Percentiles rank a stretch among this genome's conserved stretches.
Evolutionary conservation across 2,888 invertebrate species (phyloP).

Genomic region (Trypoxylon attenuatum): DNA sequence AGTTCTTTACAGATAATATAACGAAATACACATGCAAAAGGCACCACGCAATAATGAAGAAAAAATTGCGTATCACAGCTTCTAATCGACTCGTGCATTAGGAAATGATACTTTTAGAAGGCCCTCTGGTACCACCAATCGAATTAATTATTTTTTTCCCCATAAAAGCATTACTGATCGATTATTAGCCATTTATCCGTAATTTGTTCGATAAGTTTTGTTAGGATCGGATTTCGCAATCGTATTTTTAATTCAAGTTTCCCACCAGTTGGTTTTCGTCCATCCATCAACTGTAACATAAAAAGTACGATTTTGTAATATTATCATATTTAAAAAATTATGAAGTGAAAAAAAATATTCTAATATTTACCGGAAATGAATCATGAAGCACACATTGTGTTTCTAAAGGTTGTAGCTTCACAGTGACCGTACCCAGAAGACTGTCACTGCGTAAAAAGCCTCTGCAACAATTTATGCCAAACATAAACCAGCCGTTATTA

Average conservation of each 20-base stretch:
- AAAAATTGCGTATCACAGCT: too few relatives aligned
- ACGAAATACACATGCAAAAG: not conserved
- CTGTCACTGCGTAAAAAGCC: slow-evolving; percentile 95
- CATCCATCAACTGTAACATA: slow-evolving; percentile 86
- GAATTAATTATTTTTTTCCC: too few relatives aligned
- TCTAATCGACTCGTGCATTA: too few relatives aligned
- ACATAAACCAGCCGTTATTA: not conserved
- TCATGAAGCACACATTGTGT: slow-evolving; percentile 92
- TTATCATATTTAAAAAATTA: not conserved
- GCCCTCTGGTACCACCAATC: slow-evolving; percentile 5
- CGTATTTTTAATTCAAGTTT: slow-evolving; percentile 92
- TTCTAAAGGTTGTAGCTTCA: slow-evolving; percentile 94
- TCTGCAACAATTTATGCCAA: slow-evolving; percentile 76
- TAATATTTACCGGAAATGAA: slow-evolving; percentile 88
- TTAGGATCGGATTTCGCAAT: slow-evolving; percentile 89
- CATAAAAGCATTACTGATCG: slow-evolving; percentile 76
- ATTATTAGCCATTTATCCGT: slow-evolving; percentile 95
- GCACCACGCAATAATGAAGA: too few relatives aligned
- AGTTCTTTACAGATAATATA: not conserved
- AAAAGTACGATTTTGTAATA: slow-evolving; percentile 45
- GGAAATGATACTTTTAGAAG: slow-evolving; percentile 19
- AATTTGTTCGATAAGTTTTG: slow-evolving; percentile 91
- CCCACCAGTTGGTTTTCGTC: slow-evolving; percentile 90
- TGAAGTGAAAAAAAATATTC: not conserved
- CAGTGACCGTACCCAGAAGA: slow-evolving; percentile 86